Evolutionary conservation across 2,113 vertebrate genomes (phyloP), one percentile per base, ranked within the genome.

Genomic region (Peucedramus taeniatus): DNA sequence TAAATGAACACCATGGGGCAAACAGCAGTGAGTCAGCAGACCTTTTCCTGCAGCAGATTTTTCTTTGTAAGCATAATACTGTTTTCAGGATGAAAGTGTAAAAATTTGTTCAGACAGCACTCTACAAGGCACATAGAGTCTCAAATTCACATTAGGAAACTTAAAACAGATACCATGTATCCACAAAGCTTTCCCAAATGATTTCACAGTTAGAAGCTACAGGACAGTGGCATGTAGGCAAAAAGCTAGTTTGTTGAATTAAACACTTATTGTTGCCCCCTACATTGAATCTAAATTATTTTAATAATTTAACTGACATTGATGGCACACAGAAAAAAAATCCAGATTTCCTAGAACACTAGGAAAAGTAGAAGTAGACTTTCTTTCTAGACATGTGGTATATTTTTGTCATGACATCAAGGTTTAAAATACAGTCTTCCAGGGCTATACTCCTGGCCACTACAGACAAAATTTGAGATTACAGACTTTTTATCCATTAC

Each of bases 1-100:
- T 91, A 97, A 96, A 96, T 61, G 82, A 97, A 92, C 89, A 96
- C 63, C 72, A 57, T 50, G 61, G 64, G 87, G 65, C 78, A 96
- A 94, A 87, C 33, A 91, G 47, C 22, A 92, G 74, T 84, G 92
- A 95, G 92, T 92, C 88, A 87, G 57, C 85, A 97, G 80, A 77
- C 51, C 54, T 90, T 97, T 61, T 45, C 11, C 59, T 83, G 68
- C 54, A 93, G 60, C 27, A 72, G 54, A 44, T 26, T 63, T 90
- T 82, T 33, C 39, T 88, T 92, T 76, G 71, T 30, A 66, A 89
- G 22, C 2, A 1, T 54, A 63, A 88, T 40, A 33, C 15, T 15
- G 27, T 76, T 91, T 92, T 39, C 31, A 50, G 59, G 59, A 80
- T 90, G 54, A 51, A 65, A 63, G n/a, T 69, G 72, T 75, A 86